These are phyloP conservation scores for Radopholus similis DNA, from an alignment of 1,140 invertebrate species.

Conservation along the genomic window DNA sequence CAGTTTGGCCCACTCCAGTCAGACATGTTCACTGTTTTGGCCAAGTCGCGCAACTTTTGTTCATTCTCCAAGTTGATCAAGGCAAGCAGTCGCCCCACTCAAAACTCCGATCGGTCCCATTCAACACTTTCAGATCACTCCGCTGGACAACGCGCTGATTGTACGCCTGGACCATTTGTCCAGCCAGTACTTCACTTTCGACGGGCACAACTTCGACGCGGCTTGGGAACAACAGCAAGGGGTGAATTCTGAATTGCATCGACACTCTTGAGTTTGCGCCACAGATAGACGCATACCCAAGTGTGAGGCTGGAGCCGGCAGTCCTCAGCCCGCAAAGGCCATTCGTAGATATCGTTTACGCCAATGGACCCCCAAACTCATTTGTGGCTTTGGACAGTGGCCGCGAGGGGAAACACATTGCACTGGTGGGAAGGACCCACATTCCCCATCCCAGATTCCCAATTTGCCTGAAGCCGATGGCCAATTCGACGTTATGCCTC, in stretches of 20 bases:
- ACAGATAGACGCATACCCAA: no score
- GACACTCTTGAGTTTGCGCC: neutral
- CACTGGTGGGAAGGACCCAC: no score
- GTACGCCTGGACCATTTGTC: neutral
- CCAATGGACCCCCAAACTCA: neutral
- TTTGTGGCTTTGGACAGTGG: neutral
- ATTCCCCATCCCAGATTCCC: neutral
- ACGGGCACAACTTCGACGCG: neutral
- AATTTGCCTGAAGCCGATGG: neutral
- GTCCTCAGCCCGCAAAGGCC: no score
- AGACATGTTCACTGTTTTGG: neutral
- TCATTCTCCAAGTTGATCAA: neutral
- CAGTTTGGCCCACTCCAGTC: conserved; percentile 11
- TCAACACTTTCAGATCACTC: neutral
- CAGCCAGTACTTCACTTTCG: conserved; percentile 8
- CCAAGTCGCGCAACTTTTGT: neutral
- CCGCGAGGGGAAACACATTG: no score
- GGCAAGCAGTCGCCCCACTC: no score
- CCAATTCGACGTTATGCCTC: conserved; percentile 3
- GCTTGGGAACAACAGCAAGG: conserved; percentile 2
- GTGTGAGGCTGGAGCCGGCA: no score
- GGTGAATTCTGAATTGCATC: neutral
- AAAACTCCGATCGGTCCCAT: neutral
- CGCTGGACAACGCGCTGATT: conserved; percentile 8
- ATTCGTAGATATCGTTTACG: conserved; percentile 11